Evolutionary conservation across 2,113 vertebrate species (phyloP).

Genomic region (Anhinga rufa): DNA sequence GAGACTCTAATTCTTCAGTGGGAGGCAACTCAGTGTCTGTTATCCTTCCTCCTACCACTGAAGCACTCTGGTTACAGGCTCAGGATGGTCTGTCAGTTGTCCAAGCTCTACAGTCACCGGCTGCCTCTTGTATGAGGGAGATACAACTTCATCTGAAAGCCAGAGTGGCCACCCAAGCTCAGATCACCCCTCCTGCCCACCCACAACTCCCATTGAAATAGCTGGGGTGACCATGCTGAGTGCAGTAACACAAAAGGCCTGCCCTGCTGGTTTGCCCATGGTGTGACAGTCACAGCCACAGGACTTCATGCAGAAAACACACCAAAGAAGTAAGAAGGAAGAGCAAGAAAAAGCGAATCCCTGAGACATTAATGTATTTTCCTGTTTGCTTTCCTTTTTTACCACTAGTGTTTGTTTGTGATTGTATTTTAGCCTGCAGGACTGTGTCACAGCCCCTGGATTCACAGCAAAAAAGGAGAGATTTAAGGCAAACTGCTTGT

Average conservation of each 20-base stretch:
- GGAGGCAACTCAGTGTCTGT: neutral
- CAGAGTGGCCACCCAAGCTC: neutral
- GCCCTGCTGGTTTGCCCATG: neutral
- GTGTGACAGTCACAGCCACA: neutral
- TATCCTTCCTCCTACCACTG: neutral
- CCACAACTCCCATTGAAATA: neutral
- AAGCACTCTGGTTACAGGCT: neutral
- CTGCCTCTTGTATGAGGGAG: neutral
- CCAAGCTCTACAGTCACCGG: neutral
- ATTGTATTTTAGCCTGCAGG: neutral
- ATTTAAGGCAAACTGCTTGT: neutral
- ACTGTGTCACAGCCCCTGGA: neutral
- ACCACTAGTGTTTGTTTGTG: neutral
- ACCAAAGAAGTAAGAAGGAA: neutral
- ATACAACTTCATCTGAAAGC: neutral
- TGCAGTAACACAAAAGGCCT: neutral
- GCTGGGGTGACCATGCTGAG: neutral
- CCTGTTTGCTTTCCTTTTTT: neutral
- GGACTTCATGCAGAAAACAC: neutral
- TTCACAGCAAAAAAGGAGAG: neutral
- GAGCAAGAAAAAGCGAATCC: neutral
- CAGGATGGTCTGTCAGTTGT: neutral
- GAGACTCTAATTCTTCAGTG: neutral
- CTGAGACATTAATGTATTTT: neutral
- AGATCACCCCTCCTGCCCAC: neutral